phyloP scores from a whole-genome alignment of 2,888 invertebrate genomes.

The Oscheius myriophilus region DNA sequence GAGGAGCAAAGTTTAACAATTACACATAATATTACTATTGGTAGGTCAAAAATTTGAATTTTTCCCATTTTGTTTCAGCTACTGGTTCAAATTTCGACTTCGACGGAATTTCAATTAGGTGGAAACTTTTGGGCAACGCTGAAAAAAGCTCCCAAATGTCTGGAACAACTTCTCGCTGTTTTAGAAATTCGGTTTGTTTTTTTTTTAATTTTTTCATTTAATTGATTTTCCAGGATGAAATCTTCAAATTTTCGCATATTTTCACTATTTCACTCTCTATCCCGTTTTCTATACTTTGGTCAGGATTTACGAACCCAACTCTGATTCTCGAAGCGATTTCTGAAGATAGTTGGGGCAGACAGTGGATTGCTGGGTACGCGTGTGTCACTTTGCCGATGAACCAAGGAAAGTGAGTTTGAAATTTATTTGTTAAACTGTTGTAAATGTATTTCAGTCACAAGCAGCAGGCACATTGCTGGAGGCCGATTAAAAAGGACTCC shows the following conservation, averaged over 20 bases:
- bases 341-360: conserved; percentile 29
- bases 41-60: not conserved
- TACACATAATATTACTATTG: conserved; percentile 17
- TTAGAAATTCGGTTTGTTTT: not conserved
- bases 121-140: not conserved
- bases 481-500: conserved; percentile 27
- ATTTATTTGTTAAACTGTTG: not conserved
- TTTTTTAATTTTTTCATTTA: not conserved
- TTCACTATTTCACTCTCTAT: conserved; percentile 2
- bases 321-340: conserved; percentile 21
- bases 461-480: conserved; percentile 34
- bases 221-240: not conserved
- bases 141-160: not conserved
- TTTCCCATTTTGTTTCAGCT: not conserved
- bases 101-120: conserved; percentile 4
- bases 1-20: conserved; percentile 9
- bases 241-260: conserved; percentile 14
- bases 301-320: conserved; percentile 15
- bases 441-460: conserved; percentile 24
- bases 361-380: conserved; percentile 25
- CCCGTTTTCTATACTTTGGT: not conserved
- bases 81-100: conserved; percentile 12
- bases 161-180: conserved; percentile 4
- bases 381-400: conserved; percentile 15
- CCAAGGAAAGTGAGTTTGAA: not conserved